Evolutionary conservation across 92 coral and sea anemone genomes (phyloP).

Genomic region (Palythoa grandiflora): DNA sequence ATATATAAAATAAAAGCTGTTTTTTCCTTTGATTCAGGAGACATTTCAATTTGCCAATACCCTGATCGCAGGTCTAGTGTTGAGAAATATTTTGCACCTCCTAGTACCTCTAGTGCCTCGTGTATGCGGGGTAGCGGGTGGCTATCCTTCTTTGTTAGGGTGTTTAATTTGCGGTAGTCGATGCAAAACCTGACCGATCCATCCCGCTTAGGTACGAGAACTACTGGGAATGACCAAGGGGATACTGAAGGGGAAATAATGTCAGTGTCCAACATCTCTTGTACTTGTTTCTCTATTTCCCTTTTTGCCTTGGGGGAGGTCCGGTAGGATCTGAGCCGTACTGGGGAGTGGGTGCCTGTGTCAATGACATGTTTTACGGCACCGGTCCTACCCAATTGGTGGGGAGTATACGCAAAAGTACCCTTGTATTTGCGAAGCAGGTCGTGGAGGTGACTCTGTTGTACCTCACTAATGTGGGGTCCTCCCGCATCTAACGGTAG

Average conservation of each 20-base stretch:
- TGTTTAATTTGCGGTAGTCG: slow-evolving; percentile 14
- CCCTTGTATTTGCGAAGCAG: not conserved
- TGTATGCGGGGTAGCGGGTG: slow-evolving; percentile 21
- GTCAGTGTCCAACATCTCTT: slow-evolving; percentile 1
- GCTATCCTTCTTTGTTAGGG: not conserved
- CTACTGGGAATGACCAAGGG: not conserved
- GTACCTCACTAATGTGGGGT: not conserved
- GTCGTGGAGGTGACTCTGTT: not conserved
- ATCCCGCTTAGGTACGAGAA: not conserved
- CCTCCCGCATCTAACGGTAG: not conserved
- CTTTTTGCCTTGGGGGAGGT: slow-evolving; percentile 29
- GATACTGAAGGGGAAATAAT: not conserved
- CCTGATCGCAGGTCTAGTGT: slow-evolving; percentile 21
- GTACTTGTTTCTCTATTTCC: slow-evolving; percentile 4
- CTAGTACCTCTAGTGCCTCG: slow-evolving; percentile 20
- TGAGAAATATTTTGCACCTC: slow-evolving; percentile 22
- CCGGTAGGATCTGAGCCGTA: slow-evolving; percentile 4
- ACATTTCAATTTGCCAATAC: slow-evolving; percentile 8
- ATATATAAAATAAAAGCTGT: slow-evolving; percentile 63
- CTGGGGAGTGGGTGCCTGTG: not conserved
- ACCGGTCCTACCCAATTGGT: not conserved
- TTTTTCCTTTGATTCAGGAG: slow-evolving; percentile 2
- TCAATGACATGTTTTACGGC: slow-evolving; percentile 3
- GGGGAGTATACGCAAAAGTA: not conserved
- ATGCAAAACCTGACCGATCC: not conserved